Conservation (phyloP, 2,888 invertebrate species). For the Sinhomidia bicolor region DNA sequence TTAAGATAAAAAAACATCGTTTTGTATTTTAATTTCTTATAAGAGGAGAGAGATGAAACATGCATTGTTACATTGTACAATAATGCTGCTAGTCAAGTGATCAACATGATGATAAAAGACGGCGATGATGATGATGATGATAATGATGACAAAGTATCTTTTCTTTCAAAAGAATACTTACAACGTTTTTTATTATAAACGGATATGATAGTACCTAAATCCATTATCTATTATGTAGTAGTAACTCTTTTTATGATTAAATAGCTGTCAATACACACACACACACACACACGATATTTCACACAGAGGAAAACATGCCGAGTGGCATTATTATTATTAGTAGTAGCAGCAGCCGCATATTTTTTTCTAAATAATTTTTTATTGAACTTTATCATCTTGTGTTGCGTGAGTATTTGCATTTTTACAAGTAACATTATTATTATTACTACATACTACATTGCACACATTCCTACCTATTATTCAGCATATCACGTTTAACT, state of each 20-base stretch:
- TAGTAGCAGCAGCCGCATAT: no score
- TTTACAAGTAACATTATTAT: no score
- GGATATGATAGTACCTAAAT: no score
- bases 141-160: conserved; percentile 13
- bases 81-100: neutral
- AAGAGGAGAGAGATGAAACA: no score
- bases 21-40: conserved; percentile 5
- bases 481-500: neutral
- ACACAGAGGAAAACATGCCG: neutral
- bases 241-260: neutral
- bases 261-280: conserved; percentile 19
- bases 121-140: neutral
- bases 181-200: neutral
- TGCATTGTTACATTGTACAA: no score
- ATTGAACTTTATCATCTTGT: neutral
- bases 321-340: no score
- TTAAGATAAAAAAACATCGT: neutral
- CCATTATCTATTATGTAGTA: no score
- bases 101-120: no score
- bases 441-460: no score
- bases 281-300: no score
- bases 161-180: neutral
- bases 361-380: no score
- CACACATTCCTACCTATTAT: no score
- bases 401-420: neutral